Evolutionary conservation across 2,797 vertebrate species (phyloP), one percentile per base, ranked within the genome.

Genomic region (Crossoptilon crossoptilon): DNA sequence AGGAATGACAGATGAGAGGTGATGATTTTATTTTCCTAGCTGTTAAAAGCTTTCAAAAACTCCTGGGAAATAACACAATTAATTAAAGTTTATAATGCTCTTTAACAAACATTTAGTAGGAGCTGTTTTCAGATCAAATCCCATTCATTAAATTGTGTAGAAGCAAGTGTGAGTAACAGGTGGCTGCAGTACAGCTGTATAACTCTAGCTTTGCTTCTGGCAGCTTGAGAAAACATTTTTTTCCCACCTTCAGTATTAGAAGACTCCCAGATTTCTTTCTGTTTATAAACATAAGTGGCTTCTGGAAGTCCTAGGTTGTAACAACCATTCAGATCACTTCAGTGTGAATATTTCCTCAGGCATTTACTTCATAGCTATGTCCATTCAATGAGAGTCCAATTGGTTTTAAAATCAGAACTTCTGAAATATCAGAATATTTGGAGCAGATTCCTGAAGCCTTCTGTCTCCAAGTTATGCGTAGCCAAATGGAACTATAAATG

Each of bases 231-330:
- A 87, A 82, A 73, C 22, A 4, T 64, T 15, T 22, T 59, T 59
- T 87, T 71, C 49, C 16, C 1, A 15, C 51, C 56, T 84, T 67
- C 29, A 14, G 1, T 79, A 49, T 64, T 70, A 59, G 44, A 88
- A 58, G 23, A 12, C 27, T 24, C 18, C 51, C 55, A 12, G 5
- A 19, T 70, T 56, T 70, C 2, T 24, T 71, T 77, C 68, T 15
- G 19, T 22, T 92, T 77, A 37, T 73, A 23, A 29, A 67, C 64
- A 87, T 93, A 33, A 77, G 22, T 48, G 87, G 35, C 37, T 37
- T 48, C 11, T 94, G 29, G 33, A 88, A 78, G 37, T 77, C 22
- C 21, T 66, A 37, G 27, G 8, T 49, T 48, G 46, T 74, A 73
- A 44, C 23, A 90, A 8, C 6, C 64, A 12, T 74, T 88, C 48